Base-by-base conservation (phyloP, 2,113 vertebrate genomes). In the Passerina amoena region DNA sequence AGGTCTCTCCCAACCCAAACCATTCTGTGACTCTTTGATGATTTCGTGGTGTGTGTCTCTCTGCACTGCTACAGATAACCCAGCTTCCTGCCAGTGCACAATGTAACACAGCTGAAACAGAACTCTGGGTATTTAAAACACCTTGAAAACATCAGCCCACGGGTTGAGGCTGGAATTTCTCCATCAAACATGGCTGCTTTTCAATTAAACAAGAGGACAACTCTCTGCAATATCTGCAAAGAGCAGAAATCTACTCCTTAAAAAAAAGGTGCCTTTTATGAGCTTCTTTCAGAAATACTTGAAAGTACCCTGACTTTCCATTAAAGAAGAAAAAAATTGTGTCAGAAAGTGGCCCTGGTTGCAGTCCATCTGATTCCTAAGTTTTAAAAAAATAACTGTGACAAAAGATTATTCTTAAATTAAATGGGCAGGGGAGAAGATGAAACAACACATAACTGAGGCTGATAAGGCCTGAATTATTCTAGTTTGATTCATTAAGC, bases 401-500 rank as follows among this genome's bases (percentile, higher is more conserved):
- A 71, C 22, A 75, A 88, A 96, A 82, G 56, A 78, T 90, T 68
- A 84, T 78, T 90, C 40, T 81, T 92, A 88, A 73, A 90, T 85
- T 91, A 87, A 96, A 75, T 68, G 71, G 64, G 60, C 40, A 61
- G 23, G 33, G 37, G 83, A 94, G 94, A 78, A 83, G 71, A 83
- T 75, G 50, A 92, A 90, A 78, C 80, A 50, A 57, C 65, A 61
- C 12, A 25, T 86, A 86, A 76, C 64, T 47, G 37, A 8, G 60
- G 69, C 69, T 92, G 92, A 84, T 88, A 95, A 64, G 53, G 65
- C 76, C 53, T 50, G 65, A 78, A 71, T 86, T 12, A 23, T 83
- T 92, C 61, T 90, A 33, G 51, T 81, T 92, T 84, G 60, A 90
- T 84, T 96, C 85, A 95, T 90, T 81, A 92, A 79, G 50, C 57